phyloP scores from a whole-genome alignment of 1,140 invertebrate species.

The Melanaphis sacchari region DNA sequence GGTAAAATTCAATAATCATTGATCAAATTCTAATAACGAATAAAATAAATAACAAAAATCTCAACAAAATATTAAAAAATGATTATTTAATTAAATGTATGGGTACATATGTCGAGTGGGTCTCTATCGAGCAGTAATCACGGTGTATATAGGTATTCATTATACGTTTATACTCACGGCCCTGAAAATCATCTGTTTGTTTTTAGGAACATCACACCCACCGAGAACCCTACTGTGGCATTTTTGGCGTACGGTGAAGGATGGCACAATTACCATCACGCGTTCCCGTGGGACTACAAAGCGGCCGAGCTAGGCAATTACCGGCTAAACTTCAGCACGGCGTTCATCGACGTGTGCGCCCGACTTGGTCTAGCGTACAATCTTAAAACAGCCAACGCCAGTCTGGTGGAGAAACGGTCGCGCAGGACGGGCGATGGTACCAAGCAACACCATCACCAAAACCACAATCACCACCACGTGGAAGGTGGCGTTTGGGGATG shows the following conservation, averaged over 20 bases:
- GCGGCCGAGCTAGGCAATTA: slow-evolving; percentile 71
- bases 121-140: no score
- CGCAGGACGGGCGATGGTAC: slow-evolving; percentile 73
- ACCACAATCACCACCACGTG: not conserved
- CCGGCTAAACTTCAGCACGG: slow-evolving; percentile 65
- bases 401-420: slow-evolving; percentile 67
- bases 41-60: no score
- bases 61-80: no score
- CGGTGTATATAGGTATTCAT: no score
- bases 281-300: slow-evolving; percentile 85
- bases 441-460: slow-evolving; percentile 60
- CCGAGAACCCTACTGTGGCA: slow-evolving; percentile 66
- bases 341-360: slow-evolving; percentile 67
- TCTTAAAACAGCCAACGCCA: slow-evolving; percentile 68
- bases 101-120: no score
- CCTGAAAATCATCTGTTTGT: not conserved
- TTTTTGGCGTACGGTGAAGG: slow-evolving; percentile 70
- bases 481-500: slow-evolving; percentile 70
- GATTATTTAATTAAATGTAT: no score
- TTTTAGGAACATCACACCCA: slow-evolving; percentile 68
- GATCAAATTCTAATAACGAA: no score
- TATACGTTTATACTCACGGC: not conserved
- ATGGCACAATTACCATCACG: slow-evolving; percentile 93
- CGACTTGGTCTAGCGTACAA: slow-evolving; percentile 72
- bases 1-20: no score